Evolutionary conservation across 2,888 invertebrate genomes (phyloP).

Genomic region (Ganaspis brasiliensis): DNA sequence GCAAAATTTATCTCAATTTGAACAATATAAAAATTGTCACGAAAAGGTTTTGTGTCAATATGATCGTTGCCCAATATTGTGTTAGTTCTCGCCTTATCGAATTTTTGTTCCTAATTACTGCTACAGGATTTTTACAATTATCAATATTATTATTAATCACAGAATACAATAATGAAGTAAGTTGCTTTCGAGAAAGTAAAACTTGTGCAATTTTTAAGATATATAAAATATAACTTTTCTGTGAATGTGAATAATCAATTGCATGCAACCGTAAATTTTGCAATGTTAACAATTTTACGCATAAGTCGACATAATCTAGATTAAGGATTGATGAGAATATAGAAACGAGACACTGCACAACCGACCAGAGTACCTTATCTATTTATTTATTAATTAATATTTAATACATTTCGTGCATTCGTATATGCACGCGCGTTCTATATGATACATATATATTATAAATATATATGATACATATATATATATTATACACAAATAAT

Average conservation of each 20-base stretch:
- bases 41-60: no score
- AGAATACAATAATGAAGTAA: conserved; percentile 7
- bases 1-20: no score
- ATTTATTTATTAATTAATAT: conserved; percentile 26
- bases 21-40: no score
- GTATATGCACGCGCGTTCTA: conserved; percentile 27
- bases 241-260: conserved; percentile 1
- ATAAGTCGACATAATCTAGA: neutral
- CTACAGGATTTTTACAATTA: neutral
- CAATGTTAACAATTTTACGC: neutral
- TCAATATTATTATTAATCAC: conserved; percentile 2
- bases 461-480: neutral
- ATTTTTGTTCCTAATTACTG: conserved; percentile 13
- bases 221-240: neutral
- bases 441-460: neutral
- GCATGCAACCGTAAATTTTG: conserved; percentile 15
- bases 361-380: conserved; percentile 41
- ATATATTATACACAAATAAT: no score
- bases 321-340: neutral
- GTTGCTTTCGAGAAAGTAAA: neutral
- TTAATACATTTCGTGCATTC: neutral
- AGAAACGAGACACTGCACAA: conserved; percentile 30
- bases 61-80: no score
- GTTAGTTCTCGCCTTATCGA: conserved; percentile 11
- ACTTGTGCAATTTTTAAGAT: neutral